Evolutionary conservation across 2,888 invertebrate genomes (phyloP).

Genomic region (Idaea dimidiata): DNA sequence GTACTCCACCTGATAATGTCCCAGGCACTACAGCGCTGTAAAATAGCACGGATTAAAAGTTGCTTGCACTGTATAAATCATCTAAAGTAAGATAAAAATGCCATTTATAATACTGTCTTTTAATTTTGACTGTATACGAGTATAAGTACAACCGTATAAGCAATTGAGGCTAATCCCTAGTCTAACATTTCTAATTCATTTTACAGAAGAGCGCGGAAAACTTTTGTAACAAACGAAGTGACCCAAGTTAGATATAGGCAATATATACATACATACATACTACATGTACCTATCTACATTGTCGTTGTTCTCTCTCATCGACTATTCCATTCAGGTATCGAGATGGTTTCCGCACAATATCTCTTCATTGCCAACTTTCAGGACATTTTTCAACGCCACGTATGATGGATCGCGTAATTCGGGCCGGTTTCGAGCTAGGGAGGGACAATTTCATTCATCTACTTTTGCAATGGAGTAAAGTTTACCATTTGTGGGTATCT

Average conservation of each 20-base stretch:
- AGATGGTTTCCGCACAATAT: slow-evolving; percentile 30
- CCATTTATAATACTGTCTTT: too few species aligned
- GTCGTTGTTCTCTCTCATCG: slow-evolving; percentile 22
- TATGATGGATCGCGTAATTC: slow-evolving; percentile 31
- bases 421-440: slow-evolving; percentile 15
- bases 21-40: too few species aligned
- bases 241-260: background rate
- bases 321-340: slow-evolving; percentile 30
- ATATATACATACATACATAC: too few species aligned
- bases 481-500: background rate
- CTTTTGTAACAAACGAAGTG: background rate
- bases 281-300: slow-evolving; percentile 6
- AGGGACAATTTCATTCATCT: slow-evolving; percentile 15
- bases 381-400: slow-evolving; percentile 33
- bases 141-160: too few species aligned
- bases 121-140: too few species aligned
- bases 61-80: too few species aligned
- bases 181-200: too few species aligned
- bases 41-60: too few species aligned
- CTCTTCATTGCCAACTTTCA: slow-evolving; percentile 31
- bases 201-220: background rate
- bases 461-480: background rate
- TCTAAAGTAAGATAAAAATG: too few species aligned
- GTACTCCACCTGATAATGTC: too few species aligned
- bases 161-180: too few species aligned